Evolutionary conservation across 2,797 vertebrate genomes (phyloP).

Genomic region (Emydoidea blandingii): DNA sequence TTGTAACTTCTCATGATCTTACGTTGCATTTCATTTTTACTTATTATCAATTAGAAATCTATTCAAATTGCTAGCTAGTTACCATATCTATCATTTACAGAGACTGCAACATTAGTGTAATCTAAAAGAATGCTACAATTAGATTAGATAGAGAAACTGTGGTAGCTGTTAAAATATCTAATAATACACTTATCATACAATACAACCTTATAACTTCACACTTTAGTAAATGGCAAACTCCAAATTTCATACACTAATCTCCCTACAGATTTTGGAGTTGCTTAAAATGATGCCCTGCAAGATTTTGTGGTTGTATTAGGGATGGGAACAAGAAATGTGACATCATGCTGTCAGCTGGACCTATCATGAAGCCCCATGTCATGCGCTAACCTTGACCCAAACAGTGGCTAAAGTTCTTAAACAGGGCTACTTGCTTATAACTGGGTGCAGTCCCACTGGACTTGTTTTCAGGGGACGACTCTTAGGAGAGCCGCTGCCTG

Average conservation of each 20-base stretch:
- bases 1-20: background rate
- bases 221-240: background rate
- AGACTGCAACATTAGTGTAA: background rate
- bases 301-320: background rate
- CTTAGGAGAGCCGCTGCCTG: fast-evolving
- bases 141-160: background rate
- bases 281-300: background rate
- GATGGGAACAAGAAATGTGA: background rate
- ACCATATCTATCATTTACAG: fast-evolving
- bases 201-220: background rate
- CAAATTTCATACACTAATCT: background rate
- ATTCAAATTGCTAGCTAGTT: background rate
- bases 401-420: background rate
- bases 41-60: background rate
- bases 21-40: background rate
- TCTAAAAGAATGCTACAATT: background rate
- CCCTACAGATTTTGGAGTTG: background rate
- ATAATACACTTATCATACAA: too few relatives aligned
- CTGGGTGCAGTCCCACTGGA: background rate
- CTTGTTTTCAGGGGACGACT: background rate
- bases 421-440: background rate
- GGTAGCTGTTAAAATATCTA: too few relatives aligned
- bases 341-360: background rate
- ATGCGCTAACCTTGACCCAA: background rate
- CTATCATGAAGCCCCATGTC: background rate